Evolutionary conservation across 2,113 vertebrate genomes (phyloP).

Genomic region (Salvelinus alpinus): DNA sequence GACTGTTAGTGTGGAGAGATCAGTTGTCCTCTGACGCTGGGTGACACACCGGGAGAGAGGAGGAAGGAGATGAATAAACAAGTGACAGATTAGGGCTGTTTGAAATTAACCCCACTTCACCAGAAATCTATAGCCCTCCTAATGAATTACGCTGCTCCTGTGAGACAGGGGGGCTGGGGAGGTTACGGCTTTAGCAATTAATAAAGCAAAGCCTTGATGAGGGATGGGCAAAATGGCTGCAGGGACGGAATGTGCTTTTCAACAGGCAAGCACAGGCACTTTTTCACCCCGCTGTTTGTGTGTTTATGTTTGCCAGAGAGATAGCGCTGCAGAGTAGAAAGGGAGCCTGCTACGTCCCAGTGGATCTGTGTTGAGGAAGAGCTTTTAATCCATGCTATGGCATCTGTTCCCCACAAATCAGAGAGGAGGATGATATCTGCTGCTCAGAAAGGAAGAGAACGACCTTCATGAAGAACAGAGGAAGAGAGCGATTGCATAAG

Average conservation of each 20-base stretch:
- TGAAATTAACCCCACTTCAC: neutral
- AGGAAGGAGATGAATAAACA: conserved; percentile 13
- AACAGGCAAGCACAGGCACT: conserved; percentile 20
- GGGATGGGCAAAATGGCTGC: conserved; percentile 27
- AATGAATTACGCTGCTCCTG: conserved; percentile 37
- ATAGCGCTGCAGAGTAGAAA: conserved; percentile 44
- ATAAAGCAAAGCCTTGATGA: conserved; percentile 38
- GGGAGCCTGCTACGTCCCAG: conserved; percentile 21
- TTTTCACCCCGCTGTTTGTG: conserved; percentile 44
- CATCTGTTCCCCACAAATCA: conserved; percentile 57
- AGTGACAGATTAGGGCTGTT: conserved; percentile 14
- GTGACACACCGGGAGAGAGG: neutral
- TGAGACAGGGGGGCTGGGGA: conserved; percentile 18
- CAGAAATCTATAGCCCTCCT: conserved; percentile 13
- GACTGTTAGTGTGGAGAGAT: conserved; percentile 28
- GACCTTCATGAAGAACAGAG: conserved; percentile 38
- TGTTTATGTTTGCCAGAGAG: conserved; percentile 55
- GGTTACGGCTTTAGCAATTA: conserved; percentile 40
- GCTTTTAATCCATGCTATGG: conserved; percentile 64
- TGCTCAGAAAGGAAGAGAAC: conserved; percentile 25
- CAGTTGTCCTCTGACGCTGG: neutral
- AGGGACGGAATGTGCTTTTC: conserved; percentile 10
- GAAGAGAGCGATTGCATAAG: conserved; percentile 27
- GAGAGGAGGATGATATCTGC: conserved; percentile 48
- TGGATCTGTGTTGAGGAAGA: conserved; percentile 37